phyloP scores from a whole-genome alignment of 2,113 vertebrate genomes.

The Psophia crepitans region DNA sequence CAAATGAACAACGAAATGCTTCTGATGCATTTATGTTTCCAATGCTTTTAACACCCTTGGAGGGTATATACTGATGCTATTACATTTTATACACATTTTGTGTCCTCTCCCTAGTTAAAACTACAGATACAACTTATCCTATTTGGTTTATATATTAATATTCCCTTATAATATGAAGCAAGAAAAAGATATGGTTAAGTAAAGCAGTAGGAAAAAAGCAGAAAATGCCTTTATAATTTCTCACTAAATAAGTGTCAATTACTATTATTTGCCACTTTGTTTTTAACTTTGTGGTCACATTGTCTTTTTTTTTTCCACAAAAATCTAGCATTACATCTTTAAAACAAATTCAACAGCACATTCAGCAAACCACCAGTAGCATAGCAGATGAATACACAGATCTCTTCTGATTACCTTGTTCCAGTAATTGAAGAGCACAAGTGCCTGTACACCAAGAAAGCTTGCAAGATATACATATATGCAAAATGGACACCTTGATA shows the following conservation, averaged over 20 bases:
- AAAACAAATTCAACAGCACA: not conserved
- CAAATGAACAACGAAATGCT: not conserved
- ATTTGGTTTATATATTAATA: not conserved
- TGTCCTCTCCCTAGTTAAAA: not conserved
- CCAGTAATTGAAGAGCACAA: not conserved
- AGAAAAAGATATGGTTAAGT: not conserved
- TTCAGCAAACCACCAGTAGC: not conserved
- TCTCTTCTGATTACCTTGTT: not conserved
- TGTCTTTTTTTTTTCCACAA: not conserved
- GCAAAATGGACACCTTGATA: not conserved
- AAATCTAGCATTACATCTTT: not conserved
- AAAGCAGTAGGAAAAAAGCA: not conserved
- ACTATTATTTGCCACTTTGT: not conserved
- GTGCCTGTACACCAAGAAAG: fast-evolving
- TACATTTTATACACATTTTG: fast-evolving
- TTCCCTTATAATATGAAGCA: not conserved
- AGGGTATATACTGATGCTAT: not conserved
- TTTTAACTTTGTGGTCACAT: not conserved
- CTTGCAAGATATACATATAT: not conserved
- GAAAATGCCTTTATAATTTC: not conserved
- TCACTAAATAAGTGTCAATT: not conserved
- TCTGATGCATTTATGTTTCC: not conserved
- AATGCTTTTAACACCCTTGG: not conserved
- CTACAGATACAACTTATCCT: fast-evolving
- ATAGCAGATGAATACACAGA: not conserved